Evolutionary conservation across 2,113 vertebrate species (phyloP), one percentile per base, ranked within the genome.

Genomic region (Australoheros scitulus): DNA sequence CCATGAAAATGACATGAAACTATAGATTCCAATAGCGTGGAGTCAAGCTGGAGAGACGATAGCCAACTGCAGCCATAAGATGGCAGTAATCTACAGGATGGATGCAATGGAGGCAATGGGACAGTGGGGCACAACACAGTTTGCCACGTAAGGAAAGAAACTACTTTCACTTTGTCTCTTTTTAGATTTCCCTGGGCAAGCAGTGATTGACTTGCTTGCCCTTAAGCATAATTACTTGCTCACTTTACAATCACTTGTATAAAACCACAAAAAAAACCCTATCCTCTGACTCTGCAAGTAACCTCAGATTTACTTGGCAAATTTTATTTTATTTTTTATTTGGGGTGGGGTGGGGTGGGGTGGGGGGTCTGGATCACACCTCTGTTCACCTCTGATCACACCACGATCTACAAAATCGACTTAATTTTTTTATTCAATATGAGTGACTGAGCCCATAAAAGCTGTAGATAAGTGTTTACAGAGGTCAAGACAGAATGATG

Each of bases 201-300:
- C 63, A 43, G 36, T 65, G 38, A n/a, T 65, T 43, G 36, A 65
- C 63, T 43, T 65, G 63, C 63, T 65, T 65, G 63, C 63, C n/a
- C 36, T 41, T 41, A 41, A 2, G 13, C 5, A 5, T 32, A 32
- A 24, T 65, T 14, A 43, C 63, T 43, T 61, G 32, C 11, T 65
- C 14, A 65, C 61, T 41, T 32, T 32, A 32, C 32, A 32, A 32
- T 32, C 32, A 32, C 5, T 32, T 5, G 10, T 2, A 2, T 9
- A 9, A 38, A 9, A 38, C 8, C 10, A 9, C 38, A 38, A 38
- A 38, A 32, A 32, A 32, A 32, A 32, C 3, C 29, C 29, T 6
- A 32, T 32, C 38, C 38, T 41, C 38, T 41, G 38, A 41, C 63
- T 43, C 38, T 38, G 24, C 38, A 65, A 43, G 43, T 65, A 47